Conservation (phyloP, 2,888 invertebrate genomes). For the Apeira syringaria region DNA sequence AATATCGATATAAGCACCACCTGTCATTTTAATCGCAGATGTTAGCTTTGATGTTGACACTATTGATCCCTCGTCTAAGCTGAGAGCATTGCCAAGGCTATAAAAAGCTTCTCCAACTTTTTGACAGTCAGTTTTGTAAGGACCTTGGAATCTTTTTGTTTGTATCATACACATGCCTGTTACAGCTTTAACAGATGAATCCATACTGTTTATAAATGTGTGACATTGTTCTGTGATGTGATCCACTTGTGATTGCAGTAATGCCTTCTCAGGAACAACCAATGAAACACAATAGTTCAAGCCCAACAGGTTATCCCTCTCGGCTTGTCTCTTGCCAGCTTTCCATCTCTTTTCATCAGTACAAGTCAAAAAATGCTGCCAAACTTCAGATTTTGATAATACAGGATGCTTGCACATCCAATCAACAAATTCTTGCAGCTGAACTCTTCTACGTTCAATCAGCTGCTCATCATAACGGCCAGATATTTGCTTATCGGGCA, state of each 20-base stretch:
- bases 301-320: slow-evolving; percentile 95
- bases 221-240: slow-evolving; percentile 92
- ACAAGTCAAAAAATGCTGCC: slow-evolving; percentile 98
- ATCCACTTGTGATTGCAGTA: slow-evolving; percentile 90
- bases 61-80: slow-evolving; percentile 88
- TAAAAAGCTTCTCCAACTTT: slow-evolving; percentile 95
- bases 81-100: slow-evolving; percentile 92
- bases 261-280: slow-evolving; percentile 91
- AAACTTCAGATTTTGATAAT: slow-evolving; percentile 94
- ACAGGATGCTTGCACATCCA: slow-evolving; percentile 99
- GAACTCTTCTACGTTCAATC: slow-evolving; percentile 96
- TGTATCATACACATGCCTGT: slow-evolving; percentile 92
- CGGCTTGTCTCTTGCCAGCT: slow-evolving; percentile 96
- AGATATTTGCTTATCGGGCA: slow-evolving; percentile 99
- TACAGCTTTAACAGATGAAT: slow-evolving; percentile 93
- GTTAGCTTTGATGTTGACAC: slow-evolving; percentile 87
- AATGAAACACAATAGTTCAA: slow-evolving; percentile 96
- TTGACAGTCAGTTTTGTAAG: slow-evolving; percentile 95
- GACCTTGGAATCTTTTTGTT: slow-evolving; percentile 92
- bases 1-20: slow-evolving; percentile 94
- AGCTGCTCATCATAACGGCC: slow-evolving; percentile 98
- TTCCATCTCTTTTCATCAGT: slow-evolving; percentile 99
- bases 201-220: slow-evolving; percentile 93
- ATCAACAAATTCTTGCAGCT: slow-evolving; percentile 97
- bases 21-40: slow-evolving; percentile 92